phyloP scores from a whole-genome alignment of 53 echinoderm and acorn worm genomes.

The Paelopatides confundens region DNA sequence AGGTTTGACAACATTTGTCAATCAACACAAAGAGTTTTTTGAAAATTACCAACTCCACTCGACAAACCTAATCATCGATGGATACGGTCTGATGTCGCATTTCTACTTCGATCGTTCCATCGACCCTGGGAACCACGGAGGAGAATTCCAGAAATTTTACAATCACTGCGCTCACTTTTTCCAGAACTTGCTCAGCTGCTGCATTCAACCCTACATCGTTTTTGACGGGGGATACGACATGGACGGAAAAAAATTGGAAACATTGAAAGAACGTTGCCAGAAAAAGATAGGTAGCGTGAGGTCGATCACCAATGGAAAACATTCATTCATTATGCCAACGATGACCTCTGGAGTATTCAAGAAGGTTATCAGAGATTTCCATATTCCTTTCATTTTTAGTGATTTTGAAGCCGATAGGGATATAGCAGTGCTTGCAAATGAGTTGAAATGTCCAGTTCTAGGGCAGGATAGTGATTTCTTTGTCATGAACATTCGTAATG shows the following conservation, averaged over 20 bases:
- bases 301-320: conserved; percentile 47
- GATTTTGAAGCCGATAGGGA: conserved; percentile 97
- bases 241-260: conserved; percentile 83
- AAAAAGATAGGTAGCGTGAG: conserved; percentile 59
- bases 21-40: conserved; percentile 64
- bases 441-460: conserved; percentile 77
- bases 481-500: conserved; percentile 78
- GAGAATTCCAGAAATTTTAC: conserved; percentile 72
- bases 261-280: conserved; percentile 59
- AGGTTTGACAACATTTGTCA: conserved; percentile 82
- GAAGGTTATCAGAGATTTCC: conserved; percentile 71
- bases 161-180: conserved; percentile 67
- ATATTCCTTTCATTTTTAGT: conserved; percentile 64
- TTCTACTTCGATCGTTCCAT: conserved; percentile 39
- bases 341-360: conserved; percentile 56
- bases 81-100: conserved; percentile 70
- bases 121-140: conserved; percentile 87
- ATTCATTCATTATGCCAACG: conserved; percentile 56
- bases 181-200: conserved; percentile 66
- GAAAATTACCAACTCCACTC: conserved; percentile 58
- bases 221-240: conserved; percentile 89
- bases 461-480: conserved; percentile 94
- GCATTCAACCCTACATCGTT: conserved; percentile 69
- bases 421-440: conserved; percentile 80
- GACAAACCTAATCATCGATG: conserved; percentile 83